A percentile compares a stretch with the other conserved stretches of the same genome.
Evolutionary conservation across 37 sponge, comb jelly and placozoan genomes (phyloP).

Genomic region (Oscarella lobularis): DNA sequence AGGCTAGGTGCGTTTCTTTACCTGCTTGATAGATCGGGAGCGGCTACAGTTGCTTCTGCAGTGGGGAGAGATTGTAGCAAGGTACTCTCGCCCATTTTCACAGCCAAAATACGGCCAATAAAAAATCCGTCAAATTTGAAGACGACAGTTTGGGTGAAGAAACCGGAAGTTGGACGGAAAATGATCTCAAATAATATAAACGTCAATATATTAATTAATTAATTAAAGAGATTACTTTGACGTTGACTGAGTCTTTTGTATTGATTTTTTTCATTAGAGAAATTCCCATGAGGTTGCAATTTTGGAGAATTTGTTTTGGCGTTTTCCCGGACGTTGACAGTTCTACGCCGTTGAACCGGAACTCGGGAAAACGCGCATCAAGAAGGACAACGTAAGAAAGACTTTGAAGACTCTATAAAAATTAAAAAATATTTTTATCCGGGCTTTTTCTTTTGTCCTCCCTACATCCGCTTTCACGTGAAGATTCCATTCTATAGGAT

Average conservation of each 20-base stretch:
- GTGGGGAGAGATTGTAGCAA: no score
- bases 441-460: no score
- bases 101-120: conserved; percentile 12
- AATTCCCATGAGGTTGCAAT: not conserved
- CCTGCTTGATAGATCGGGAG: not conserved
- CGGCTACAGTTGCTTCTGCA: not conserved
- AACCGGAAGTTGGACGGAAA: conserved; percentile 12
- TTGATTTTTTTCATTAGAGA: not conserved
- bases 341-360: conserved; percentile 7
- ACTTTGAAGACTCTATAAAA: not conserved
- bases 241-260: not conserved
- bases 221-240: not conserved
- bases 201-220: not conserved
- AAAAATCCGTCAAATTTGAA: conserved; percentile 27
- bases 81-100: conserved; percentile 4
- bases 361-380: conserved; percentile 32
- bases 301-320: not conserved
- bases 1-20: no score
- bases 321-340: not conserved
- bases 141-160: conserved; percentile 20
- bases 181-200: conserved; percentile 10
- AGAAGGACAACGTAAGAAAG: conserved; percentile 42
- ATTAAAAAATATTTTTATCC: not conserved
- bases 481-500: conserved; percentile 34
- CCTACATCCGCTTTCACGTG: conserved; percentile 26